These are phyloP conservation scores for Marisa cornuarietis DNA, from an alignment of 1,140 invertebrate genomes.

Conservation along the genomic window DNA sequence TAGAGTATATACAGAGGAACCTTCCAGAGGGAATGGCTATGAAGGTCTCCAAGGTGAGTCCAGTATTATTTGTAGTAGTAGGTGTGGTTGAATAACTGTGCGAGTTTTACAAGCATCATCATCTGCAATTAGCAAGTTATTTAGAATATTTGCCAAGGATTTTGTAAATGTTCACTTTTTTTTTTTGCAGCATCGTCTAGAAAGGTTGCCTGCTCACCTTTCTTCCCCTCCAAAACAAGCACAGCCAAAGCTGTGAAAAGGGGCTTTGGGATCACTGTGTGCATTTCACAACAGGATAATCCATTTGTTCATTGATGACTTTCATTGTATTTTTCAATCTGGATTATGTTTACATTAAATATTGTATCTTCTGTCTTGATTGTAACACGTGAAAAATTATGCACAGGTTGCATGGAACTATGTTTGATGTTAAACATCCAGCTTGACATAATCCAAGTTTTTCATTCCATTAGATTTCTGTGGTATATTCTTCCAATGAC, in stretches of 20 bases:
- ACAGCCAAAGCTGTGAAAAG: not conserved
- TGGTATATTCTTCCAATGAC: no score
- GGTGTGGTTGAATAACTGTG: not conserved
- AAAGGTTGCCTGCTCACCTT: slow-evolving; percentile 40
- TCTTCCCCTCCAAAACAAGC: slow-evolving; percentile 22
- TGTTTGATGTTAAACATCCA: no score
- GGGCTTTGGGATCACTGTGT: no score
- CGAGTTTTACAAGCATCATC: not conserved
- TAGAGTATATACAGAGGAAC: slow-evolving; percentile 97
- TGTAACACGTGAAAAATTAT: not conserved
- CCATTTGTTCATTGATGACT: not conserved
- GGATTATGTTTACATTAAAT: not conserved
- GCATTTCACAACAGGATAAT: not conserved
- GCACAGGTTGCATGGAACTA: no score
- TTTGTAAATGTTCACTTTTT: slow-evolving; percentile 5
- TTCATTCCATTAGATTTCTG: no score
- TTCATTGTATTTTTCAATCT: not conserved
- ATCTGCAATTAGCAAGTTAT: not conserved
- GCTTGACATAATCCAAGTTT: no score
- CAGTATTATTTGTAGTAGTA: not conserved
- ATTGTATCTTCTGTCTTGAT: not conserved
- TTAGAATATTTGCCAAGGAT: not conserved
- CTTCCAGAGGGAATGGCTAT: slow-evolving; percentile 96
- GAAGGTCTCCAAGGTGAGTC: slow-evolving; percentile 85
- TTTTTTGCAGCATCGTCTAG: slow-evolving; percentile 41